A percentile compares a stretch with the other conserved stretches of the same genome.
phyloP scores from a whole-genome alignment of 2,797 vertebrate species.

The Steatocranus sp. region DNA sequence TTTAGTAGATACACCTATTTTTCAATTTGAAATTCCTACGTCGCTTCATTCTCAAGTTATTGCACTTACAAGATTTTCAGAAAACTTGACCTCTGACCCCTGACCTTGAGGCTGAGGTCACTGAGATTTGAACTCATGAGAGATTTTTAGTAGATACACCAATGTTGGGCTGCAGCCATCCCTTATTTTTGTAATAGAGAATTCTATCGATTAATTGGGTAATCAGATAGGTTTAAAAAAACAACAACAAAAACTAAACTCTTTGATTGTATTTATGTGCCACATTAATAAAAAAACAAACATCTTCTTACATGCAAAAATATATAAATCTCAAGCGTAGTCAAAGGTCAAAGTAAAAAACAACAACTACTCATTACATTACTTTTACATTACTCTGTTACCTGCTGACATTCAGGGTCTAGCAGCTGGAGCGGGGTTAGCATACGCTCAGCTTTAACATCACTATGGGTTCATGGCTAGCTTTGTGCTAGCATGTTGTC shows the following conservation, averaged over 20 bases:
- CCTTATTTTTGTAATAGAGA: background rate
- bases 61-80: background rate
- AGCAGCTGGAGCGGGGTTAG: background rate
- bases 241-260: background rate
- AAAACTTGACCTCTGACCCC: background rate
- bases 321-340: background rate
- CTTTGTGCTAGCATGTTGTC: background rate
- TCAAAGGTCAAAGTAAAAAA: background rate
- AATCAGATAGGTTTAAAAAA: background rate
- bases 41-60: background rate
- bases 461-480: rapidly evolving
- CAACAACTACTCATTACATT: background rate
- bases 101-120: background rate
- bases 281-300: background rate
- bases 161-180: background rate
- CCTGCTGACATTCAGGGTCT: background rate
- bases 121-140: background rate
- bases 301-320: background rate
- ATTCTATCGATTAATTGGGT: rapidly evolving
- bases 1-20: background rate
- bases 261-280: background rate
- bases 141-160: background rate
- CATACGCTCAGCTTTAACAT: background rate
- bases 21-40: background rate
- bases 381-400: background rate